phyloP scores from a whole-genome alignment of 2,113 vertebrate genomes.

The Epinephelus moara region DNA sequence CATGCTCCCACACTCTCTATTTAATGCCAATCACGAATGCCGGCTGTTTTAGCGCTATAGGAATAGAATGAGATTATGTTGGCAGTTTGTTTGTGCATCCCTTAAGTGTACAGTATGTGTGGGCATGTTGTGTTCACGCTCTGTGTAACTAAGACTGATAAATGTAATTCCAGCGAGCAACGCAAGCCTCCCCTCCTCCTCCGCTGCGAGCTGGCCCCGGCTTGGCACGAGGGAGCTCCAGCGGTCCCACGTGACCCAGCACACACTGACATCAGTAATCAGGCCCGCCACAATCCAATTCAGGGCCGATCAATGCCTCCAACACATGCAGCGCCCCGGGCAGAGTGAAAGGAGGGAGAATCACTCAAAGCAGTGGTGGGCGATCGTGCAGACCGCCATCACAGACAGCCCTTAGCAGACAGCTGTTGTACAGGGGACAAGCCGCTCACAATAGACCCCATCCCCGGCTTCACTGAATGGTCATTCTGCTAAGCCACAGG shows the following conservation, averaged over 20 bases:
- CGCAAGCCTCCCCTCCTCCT: not conserved
- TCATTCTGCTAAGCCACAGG: conserved; percentile 59
- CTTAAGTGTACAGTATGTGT: conserved; percentile 58
- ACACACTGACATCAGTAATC: conserved; percentile 81
- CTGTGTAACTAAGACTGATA: conserved; percentile 70
- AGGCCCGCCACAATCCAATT: conserved; percentile 81
- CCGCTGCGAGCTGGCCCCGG: conserved; percentile 18
- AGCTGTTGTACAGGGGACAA: conserved; percentile 43
- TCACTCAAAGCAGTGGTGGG: conserved; percentile 63
- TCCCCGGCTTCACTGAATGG: conserved; percentile 46
- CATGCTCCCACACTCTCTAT: conserved; percentile 22
- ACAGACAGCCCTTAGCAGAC: conserved; percentile 55
- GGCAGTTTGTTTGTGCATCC: conserved; percentile 39
- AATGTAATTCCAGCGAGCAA: conserved; percentile 62
- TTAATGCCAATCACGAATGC: conserved; percentile 31
- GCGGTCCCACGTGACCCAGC: conserved; percentile 70
- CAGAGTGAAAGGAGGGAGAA: conserved; percentile 62
- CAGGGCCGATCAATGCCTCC: conserved; percentile 80
- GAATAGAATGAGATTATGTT: conserved; percentile 31
- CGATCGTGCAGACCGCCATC: conserved; percentile 67
- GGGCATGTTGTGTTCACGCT: conserved; percentile 49
- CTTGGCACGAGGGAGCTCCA: conserved; percentile 66
- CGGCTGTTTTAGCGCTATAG: not conserved
- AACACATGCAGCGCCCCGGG: conserved; percentile 67
- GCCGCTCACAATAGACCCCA: conserved; percentile 52